A percentile compares a stretch with the other conserved stretches of the same genome.
Conservation (phyloP, 2,113 vertebrate genomes). For the Ictalurus punctatus region DNA sequence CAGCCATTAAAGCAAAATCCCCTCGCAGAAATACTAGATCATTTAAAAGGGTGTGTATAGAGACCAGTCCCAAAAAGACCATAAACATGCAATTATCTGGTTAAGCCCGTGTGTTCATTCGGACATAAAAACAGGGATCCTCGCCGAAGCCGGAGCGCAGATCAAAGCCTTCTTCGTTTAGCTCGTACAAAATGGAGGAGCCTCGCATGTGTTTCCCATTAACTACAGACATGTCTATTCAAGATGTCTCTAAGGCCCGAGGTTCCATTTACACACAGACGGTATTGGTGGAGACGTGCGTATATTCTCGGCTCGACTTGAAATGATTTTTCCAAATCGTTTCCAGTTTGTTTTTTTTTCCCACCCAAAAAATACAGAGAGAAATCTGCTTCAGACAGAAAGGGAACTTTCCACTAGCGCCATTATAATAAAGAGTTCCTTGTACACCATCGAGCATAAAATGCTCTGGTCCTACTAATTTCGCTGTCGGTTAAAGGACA, state of each 20-base stretch:
- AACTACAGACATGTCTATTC: conserved; percentile 62
- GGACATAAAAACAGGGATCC: conserved; percentile 50
- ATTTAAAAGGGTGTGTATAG: conserved; percentile 47
- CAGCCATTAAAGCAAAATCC: neutral
- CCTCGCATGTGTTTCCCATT: conserved; percentile 68
- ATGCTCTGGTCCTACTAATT: neutral
- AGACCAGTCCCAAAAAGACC: conserved; percentile 26
- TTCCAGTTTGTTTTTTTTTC: conserved; percentile 1
- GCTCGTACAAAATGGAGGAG: conserved; percentile 42
- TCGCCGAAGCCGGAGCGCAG: conserved; percentile 27
- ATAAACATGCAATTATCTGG: conserved; percentile 53
- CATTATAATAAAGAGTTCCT: conserved; percentile 1
- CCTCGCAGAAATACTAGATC: conserved; percentile 18
- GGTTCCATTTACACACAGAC: conserved; percentile 38
- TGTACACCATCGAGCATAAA: conserved; percentile 8
- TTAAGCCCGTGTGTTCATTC: conserved; percentile 44
- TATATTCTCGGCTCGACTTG: neutral
- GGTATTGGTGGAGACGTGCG: conserved; percentile 14
- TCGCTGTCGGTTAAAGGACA: neutral
- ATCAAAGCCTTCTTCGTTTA: conserved; percentile 47
- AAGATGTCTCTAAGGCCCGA: conserved; percentile 40
- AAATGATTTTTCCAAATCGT: conserved; percentile 33
- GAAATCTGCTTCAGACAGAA: conserved; percentile 12
- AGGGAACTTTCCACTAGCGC: conserved; percentile 7
- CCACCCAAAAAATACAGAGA: conserved; percentile 1